Conservation (phyloP, 2,113 vertebrate genomes). For the Corydoras maculifer region DNA sequence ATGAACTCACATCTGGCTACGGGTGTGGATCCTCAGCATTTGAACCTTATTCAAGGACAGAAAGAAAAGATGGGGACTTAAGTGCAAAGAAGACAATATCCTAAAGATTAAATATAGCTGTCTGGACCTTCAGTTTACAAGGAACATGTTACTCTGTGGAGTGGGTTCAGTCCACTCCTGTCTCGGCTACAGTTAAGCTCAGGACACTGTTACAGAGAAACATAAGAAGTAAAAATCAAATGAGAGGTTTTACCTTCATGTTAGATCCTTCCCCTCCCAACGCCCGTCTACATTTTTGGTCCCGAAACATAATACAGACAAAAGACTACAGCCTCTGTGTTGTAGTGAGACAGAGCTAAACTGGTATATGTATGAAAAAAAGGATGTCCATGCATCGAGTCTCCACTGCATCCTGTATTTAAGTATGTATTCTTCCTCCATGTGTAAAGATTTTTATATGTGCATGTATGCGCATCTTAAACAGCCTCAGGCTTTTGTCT, state of each 20-base stretch:
- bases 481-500: constrained; percentile 23
- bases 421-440: constrained; percentile 13
- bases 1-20: constrained; percentile 68
- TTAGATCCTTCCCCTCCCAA: neutral
- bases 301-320: neutral
- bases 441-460: constrained; percentile 19
- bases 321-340: neutral
- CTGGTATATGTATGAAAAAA: neutral
- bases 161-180: constrained; percentile 17
- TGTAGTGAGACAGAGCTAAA: constrained; percentile 1
- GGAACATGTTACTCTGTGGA: constrained; percentile 1
- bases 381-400: neutral
- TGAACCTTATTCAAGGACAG: constrained; percentile 81
- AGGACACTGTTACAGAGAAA: neutral
- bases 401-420: constrained; percentile 10
- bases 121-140: neutral
- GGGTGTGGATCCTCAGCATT: constrained; percentile 82
- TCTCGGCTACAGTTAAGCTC: neutral
- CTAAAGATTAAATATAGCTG: constrained; percentile 50
- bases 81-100: constrained; percentile 72
- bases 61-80: constrained; percentile 68
- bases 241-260: constrained; percentile 6
- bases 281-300: constrained; percentile 11
- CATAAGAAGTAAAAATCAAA: neutral
- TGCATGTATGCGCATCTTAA: constrained; percentile 11